Evolutionary conservation across 2,888 invertebrate species (phyloP).

Genomic region (Apamea epomidion): DNA sequence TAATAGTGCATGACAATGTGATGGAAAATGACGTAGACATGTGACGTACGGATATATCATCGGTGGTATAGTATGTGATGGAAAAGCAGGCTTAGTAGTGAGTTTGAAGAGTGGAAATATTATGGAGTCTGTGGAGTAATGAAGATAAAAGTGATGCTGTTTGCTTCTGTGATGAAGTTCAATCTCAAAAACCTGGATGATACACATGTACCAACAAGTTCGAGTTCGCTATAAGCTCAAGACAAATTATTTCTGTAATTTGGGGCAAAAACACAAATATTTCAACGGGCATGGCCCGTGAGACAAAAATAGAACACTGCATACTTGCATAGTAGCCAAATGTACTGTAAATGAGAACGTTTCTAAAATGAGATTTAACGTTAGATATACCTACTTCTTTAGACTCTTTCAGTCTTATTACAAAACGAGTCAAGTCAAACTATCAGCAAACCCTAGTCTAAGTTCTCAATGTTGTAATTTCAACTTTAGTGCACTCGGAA

Average conservation of each 20-base stretch:
- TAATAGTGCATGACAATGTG: not conserved
- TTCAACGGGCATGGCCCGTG: not conserved
- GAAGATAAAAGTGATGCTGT: constrained; percentile 25
- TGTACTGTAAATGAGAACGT: constrained; percentile 9
- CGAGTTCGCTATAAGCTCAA: constrained; percentile 18
- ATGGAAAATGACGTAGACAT: not conserved
- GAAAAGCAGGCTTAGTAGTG: not conserved
- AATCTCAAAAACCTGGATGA: not conserved
- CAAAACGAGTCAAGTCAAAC: not conserved
- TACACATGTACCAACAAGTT: not conserved
- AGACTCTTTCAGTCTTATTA: not conserved
- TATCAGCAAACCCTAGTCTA: not conserved
- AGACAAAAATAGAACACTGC: constrained; percentile 6
- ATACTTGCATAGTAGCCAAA: not conserved
- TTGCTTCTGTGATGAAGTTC: not conserved
- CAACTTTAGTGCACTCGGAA: not conserved
- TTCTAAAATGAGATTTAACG: not conserved
- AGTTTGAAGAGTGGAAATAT: constrained; percentile 15
- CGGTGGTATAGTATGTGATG: constrained; percentile 16
- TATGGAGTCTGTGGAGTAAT: constrained; percentile 4
- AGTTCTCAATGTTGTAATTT: not conserved
- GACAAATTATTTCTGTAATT: not conserved
- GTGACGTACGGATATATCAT: constrained; percentile 21
- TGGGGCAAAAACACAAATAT: not conserved
- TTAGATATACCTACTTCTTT: not conserved